phyloP scores from a whole-genome alignment of 2,888 invertebrate species.

The Drosophila meridiana region DNA sequence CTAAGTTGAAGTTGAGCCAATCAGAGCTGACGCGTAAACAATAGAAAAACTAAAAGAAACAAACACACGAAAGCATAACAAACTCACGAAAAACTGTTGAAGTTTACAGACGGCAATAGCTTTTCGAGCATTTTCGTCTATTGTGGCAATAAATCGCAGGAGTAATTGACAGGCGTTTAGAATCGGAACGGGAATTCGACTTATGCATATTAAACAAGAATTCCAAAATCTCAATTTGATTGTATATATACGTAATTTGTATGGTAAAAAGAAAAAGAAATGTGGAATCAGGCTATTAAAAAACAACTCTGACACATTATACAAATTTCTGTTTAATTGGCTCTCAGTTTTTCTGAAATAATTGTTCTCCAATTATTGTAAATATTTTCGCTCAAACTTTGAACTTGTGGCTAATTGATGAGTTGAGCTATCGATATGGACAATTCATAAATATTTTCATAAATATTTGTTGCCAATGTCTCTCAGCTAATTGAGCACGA shows the following conservation, averaged over 20 bases:
- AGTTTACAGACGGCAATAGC: constrained; percentile 16
- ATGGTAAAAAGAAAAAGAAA: neutral
- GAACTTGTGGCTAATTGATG: constrained; percentile 1
- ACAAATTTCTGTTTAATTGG: neutral
- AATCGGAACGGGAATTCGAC: neutral
- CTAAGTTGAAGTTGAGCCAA: constrained; percentile 38
- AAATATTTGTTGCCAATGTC: constrained; percentile 6
- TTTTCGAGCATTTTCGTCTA: constrained; percentile 31
- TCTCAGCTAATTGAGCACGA: constrained; percentile 37
- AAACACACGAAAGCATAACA: neutral
- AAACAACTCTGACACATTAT: neutral
- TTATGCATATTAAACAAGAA: neutral
- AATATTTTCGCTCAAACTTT: neutral
- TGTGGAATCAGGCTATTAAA: too few species aligned
- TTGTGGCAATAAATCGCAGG: constrained; percentile 52
- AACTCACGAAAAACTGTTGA: constrained; percentile 9
- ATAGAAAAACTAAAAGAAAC: constrained; percentile 9
- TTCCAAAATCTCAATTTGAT: neutral
- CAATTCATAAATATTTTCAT: constrained; percentile 38
- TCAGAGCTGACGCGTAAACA: constrained; percentile 46
- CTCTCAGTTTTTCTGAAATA: constrained; percentile 4
- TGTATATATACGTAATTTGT: neutral
- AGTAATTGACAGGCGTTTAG: constrained; percentile 40
- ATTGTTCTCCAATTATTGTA: neutral
- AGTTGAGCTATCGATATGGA: constrained; percentile 20